These are phyloP conservation scores for Rhinoderma darwinii DNA, from an alignment of 2,113 vertebrate species.

Conservation along the genomic window DNA sequence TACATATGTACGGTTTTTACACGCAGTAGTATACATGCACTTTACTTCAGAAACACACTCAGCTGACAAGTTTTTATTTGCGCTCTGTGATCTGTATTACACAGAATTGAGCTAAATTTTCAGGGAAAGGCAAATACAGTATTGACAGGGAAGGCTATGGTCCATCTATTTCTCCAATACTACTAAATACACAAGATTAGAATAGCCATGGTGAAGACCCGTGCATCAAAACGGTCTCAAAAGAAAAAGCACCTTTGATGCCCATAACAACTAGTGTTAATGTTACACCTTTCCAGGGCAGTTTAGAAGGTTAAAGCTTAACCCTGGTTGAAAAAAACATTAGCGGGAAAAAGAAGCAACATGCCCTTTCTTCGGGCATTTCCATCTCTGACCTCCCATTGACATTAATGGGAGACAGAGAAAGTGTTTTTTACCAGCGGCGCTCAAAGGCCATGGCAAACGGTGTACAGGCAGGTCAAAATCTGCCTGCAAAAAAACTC, in stretches of 20 bases:
- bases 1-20: neutral
- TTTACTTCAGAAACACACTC: neutral
- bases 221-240: neutral
- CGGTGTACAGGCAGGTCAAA: no score
- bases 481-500: no score
- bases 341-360: no score
- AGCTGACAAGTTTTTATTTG: neutral
- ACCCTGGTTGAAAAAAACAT: no score
- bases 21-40: neutral
- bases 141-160: neutral
- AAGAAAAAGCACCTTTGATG: neutral
- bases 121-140: neutral
- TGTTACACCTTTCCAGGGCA: neutral
- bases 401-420: no score
- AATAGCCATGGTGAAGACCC: neutral
- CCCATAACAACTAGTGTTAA: neutral
- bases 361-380: no score
- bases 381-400: no score
- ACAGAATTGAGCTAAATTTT: neutral
- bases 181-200: neutral
- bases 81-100: neutral
- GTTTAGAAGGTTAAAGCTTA: neutral
- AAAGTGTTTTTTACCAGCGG: no score
- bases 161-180: constrained; percentile 6
- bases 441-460: no score